phyloP scores from a whole-genome alignment of 1,140 invertebrate species.

The Anastrepha obliqua region DNA sequence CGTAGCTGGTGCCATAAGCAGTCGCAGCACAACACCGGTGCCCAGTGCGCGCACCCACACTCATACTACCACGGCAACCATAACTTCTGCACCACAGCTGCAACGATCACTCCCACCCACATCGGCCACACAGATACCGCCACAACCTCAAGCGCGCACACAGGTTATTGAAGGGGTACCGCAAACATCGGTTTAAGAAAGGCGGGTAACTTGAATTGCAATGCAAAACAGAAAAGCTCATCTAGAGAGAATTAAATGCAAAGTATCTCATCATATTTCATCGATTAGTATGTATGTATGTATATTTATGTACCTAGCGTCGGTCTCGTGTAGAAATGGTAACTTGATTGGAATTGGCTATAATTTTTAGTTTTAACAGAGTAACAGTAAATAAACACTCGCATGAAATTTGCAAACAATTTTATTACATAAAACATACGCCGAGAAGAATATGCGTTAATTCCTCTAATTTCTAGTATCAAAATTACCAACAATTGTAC shows the following conservation, averaged over 20 bases:
- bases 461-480: too few relatives aligned
- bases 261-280: background rate
- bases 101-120: background rate
- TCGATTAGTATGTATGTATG: too few relatives aligned
- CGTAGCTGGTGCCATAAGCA: constrained; percentile 57
- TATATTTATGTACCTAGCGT: too few relatives aligned
- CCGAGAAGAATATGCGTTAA: too few relatives aligned
- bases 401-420: too few relatives aligned
- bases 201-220: constrained; percentile 9
- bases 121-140: constrained; percentile 12
- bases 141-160: constrained; percentile 61
- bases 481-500: too few relatives aligned
- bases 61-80: constrained; percentile 63
- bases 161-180: constrained; percentile 72
- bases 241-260: background rate
- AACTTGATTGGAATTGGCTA: too few relatives aligned
- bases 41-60: constrained; percentile 66
- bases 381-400: too few relatives aligned
- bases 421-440: too few relatives aligned
- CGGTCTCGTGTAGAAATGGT: too few relatives aligned
- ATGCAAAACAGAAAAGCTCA: background rate
- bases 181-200: constrained; percentile 73
- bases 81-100: constrained; percentile 57
- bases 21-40: constrained; percentile 69
- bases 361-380: too few relatives aligned